Percentiles rank a stretch among this genome's conserved stretches.
Evolutionary conservation across 2,888 invertebrate species (phyloP).

Genomic region (Leptinotarsa rubiginosa): DNA sequence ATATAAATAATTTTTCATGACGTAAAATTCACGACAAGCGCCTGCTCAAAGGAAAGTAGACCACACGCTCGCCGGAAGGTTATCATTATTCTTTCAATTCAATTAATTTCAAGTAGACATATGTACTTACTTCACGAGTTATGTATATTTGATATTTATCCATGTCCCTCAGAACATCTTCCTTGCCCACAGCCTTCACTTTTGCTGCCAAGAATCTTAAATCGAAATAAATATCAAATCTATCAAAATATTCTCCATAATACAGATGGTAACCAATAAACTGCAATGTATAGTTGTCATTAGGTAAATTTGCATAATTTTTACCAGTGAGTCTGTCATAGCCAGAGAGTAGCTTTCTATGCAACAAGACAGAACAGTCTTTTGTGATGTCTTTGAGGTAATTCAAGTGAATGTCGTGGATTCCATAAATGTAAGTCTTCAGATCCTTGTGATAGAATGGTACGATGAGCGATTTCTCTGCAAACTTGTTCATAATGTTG

Average conservation of each 20-base stretch:
- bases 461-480: slow-evolving; percentile 76
- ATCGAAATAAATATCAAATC: slow-evolving; percentile 75
- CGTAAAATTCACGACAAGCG: no score
- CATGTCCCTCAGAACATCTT: slow-evolving; percentile 77
- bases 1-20: no score
- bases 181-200: slow-evolving; percentile 75
- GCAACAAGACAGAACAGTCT: slow-evolving; percentile 68
- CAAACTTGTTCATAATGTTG: slow-evolving; percentile 73
- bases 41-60: no score
- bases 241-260: slow-evolving; percentile 68
- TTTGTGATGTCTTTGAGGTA: slow-evolving; percentile 69
- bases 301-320: slow-evolving; percentile 71
- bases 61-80: no score
- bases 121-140: slow-evolving; percentile 69
- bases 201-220: slow-evolving; percentile 79
- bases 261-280: slow-evolving; percentile 79
- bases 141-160: slow-evolving; percentile 74
- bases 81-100: no score
- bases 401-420: slow-evolving; percentile 77
- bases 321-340: slow-evolving; percentile 69
- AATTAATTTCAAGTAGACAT: neutral
- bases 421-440: slow-evolving; percentile 75
- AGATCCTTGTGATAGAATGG: slow-evolving; percentile 73
- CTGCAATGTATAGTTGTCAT: slow-evolving; percentile 80
- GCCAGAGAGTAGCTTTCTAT: slow-evolving; percentile 71